Percentiles rank a stretch among this genome's conserved stretches.
Conservation (phyloP, 1,140 invertebrate genomes). For the Penaeus chinensis region DNA sequence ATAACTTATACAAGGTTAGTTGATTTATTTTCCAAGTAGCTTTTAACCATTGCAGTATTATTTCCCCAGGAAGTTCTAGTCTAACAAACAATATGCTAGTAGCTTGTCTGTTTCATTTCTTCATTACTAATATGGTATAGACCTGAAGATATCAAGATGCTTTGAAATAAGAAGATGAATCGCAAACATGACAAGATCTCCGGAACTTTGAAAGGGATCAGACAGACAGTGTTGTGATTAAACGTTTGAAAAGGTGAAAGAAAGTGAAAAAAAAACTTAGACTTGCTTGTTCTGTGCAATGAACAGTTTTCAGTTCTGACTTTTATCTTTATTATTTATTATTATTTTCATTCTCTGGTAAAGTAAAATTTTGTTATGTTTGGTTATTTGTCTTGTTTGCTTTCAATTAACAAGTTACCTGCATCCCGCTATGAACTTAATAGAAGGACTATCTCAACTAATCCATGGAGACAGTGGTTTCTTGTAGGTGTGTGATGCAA, state of each 20-base stretch:
- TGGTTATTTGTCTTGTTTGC: neutral
- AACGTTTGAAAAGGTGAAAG: neutral
- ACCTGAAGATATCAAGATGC: neutral
- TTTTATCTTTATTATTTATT: constrained; percentile 1
- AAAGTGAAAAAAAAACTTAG: too few relatives aligned
- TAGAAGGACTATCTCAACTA: constrained; percentile 23
- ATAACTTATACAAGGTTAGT: constrained; percentile 95
- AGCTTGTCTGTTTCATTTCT: too few relatives aligned
- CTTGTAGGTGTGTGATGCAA: constrained; percentile 38
- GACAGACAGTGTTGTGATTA: constrained; percentile 10
- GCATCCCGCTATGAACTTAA: constrained; percentile 25
- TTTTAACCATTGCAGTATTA: constrained; percentile 15
- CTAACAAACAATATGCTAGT: too few relatives aligned
- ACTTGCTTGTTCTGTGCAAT: too few relatives aligned
- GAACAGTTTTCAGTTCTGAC: constrained; percentile 5
- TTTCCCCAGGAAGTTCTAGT: neutral
- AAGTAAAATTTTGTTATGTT: neutral
- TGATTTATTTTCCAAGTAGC: neutral
- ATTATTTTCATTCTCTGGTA: constrained; percentile 10
- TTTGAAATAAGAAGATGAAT: constrained; percentile 13
- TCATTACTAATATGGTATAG: too few relatives aligned
- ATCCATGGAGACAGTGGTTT: constrained; percentile 35
- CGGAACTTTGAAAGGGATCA: neutral
- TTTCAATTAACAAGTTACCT: constrained; percentile 16
- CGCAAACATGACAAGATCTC: neutral